phyloP scores from a whole-genome alignment of 92 coral and sea anemone genomes.

The Epizoanthus scotinus region DNA sequence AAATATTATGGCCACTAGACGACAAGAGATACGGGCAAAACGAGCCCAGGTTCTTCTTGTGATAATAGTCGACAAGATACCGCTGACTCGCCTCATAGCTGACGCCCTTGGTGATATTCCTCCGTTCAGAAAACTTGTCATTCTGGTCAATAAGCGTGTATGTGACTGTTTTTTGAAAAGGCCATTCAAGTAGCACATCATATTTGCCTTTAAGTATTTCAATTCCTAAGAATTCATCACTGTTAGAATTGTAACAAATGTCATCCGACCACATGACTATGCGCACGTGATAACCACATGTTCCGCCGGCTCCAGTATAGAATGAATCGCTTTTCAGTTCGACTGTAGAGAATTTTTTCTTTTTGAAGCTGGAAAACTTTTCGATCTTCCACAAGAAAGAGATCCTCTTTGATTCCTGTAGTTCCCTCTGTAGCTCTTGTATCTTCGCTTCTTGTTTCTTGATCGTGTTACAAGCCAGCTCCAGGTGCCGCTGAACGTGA shows the following conservation, averaged over 20 bases:
- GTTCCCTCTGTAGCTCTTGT: constrained; percentile 33
- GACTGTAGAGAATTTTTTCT: constrained; percentile 31
- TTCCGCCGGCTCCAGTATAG: background rate
- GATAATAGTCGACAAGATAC: constrained; percentile 45
- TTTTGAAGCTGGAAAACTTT: constrained; percentile 35
- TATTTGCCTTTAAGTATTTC: constrained; percentile 54
- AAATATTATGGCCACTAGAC: constrained; percentile 28
- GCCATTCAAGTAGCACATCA: constrained; percentile 61
- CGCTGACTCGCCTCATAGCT: constrained; percentile 46
- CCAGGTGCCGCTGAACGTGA: constrained; percentile 50
- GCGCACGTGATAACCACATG: constrained; percentile 15
- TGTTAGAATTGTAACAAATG: constrained; percentile 34
- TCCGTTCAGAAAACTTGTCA: constrained; percentile 41
- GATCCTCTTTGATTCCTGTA: constrained; percentile 20
- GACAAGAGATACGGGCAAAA: constrained; percentile 40
- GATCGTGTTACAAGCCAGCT: constrained; percentile 41
- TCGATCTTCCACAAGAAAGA: constrained; percentile 37
- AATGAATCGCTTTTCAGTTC: constrained; percentile 36
- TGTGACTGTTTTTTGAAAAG: constrained; percentile 51
- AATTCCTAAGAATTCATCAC: constrained; percentile 31
- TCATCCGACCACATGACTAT: constrained; percentile 41
- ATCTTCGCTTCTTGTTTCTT: constrained; percentile 6
- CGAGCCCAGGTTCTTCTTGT: constrained; percentile 44
- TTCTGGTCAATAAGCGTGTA: constrained; percentile 55
- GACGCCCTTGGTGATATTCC: constrained; percentile 42